A percentile compares a stretch with the other conserved stretches of the same genome.
Conservation (phyloP, 2,797 vertebrate genomes). For the Poeciliopsis infans region DNA sequence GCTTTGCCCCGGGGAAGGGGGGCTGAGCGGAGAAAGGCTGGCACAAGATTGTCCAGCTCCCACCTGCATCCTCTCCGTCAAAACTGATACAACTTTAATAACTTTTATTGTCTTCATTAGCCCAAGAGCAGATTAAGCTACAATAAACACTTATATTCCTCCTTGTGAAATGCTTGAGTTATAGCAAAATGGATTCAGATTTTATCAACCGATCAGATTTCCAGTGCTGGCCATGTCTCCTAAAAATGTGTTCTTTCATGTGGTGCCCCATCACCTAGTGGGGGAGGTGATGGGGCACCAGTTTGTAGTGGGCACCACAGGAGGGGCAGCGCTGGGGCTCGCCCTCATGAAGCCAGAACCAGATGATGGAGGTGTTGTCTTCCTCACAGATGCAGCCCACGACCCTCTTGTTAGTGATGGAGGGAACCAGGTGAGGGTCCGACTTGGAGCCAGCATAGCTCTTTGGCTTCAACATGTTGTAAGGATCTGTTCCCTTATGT, state of each 20-base stretch:
- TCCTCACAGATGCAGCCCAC: no score
- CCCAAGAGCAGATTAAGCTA: slow-evolving; percentile 9
- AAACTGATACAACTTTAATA: slow-evolving; percentile 47
- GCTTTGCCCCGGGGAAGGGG: slow-evolving; percentile 70
- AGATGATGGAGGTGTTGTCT: no score
- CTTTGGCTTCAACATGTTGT: no score
- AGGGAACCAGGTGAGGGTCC: no score
- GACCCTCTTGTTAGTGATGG: no score
- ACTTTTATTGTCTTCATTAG: slow-evolving; percentile 31
- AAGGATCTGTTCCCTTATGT: no score
- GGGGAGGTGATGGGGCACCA: no score
- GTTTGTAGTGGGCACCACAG: no score
- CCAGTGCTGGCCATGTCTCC: background rate
- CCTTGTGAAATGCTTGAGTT: background rate
- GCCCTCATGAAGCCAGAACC: no score
- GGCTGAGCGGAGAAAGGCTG: slow-evolving; percentile 68
- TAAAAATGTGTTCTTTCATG: background rate
- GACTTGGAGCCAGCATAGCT: no score
- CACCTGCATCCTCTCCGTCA: slow-evolving; percentile 55
- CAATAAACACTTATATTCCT: slow-evolving; percentile 5
- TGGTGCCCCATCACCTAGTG: no score
- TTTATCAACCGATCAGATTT: background rate
- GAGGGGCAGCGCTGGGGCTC: no score
- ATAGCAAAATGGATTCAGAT: slow-evolving; percentile 2
- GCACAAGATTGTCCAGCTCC: slow-evolving; percentile 55